Conservation (phyloP, 2,797 vertebrate genomes). For the Mergus octosetaceus region DNA sequence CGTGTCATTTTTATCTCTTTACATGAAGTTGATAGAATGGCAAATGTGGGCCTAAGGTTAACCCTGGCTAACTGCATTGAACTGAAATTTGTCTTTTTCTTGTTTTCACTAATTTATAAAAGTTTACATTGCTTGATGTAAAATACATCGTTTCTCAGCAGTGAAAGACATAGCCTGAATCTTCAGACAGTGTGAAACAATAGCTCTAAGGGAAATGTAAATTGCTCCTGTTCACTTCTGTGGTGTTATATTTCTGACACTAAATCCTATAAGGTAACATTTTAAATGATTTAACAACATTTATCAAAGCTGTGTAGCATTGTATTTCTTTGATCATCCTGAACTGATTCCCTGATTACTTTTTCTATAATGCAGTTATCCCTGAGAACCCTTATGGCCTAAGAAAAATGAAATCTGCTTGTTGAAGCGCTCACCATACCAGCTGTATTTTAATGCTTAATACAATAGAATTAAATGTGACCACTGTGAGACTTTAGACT, state of each 20-base stretch:
- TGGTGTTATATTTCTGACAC: slow-evolving; percentile 55
- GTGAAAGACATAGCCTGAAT: slow-evolving; percentile 53
- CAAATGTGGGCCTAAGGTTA: neutral
- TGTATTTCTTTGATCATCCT: neutral
- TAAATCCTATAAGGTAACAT: slow-evolving; percentile 58
- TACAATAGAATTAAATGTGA: neutral
- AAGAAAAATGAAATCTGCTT: neutral
- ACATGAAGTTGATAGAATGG: neutral
- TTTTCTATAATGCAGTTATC: neutral
- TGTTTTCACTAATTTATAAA: slow-evolving; percentile 61
- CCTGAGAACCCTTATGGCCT: neutral
- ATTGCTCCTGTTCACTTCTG: slow-evolving; percentile 48
- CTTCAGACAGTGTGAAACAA: slow-evolving; percentile 68
- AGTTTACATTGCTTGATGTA: slow-evolving; percentile 54
- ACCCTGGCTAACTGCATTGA: neutral
- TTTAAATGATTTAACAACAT: slow-evolving; percentile 35
- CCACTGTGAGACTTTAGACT: neutral
- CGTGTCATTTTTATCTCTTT: neutral
- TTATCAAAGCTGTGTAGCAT: neutral
- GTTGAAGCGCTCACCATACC: neutral
- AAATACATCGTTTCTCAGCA: slow-evolving; percentile 53
- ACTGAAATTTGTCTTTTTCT: slow-evolving; percentile 5
- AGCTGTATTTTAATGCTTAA: neutral
- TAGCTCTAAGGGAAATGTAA: slow-evolving; percentile 72
- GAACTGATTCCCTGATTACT: neutral